Conservation (phyloP, 2,888 invertebrate species). For the Stenichneumon culpator region DNA sequence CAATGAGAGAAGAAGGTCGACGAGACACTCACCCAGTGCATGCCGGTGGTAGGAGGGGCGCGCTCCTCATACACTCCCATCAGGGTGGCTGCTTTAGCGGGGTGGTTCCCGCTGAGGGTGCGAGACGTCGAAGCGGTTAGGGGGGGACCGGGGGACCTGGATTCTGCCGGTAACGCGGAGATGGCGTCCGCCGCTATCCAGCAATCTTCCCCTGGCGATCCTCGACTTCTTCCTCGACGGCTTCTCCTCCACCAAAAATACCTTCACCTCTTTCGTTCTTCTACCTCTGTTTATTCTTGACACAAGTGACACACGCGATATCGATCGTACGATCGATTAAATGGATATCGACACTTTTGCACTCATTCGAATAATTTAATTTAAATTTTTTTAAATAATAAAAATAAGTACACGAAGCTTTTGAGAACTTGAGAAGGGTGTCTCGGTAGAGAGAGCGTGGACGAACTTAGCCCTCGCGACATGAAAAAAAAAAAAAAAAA, state of each 20-base stretch:
- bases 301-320: conserved; percentile 44
- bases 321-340: conserved; percentile 35
- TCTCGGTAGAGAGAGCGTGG: background rate
- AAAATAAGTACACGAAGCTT: background rate
- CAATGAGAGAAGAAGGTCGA: conserved; percentile 49
- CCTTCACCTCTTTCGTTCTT: conserved; percentile 25
- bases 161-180: conserved; percentile 84
- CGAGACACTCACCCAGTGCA: conserved; percentile 93
- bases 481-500: background rate
- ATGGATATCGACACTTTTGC: conserved; percentile 46
- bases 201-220: conserved; percentile 71
- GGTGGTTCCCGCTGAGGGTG: conserved; percentile 83
- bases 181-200: conserved; percentile 84
- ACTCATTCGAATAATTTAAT: conserved; percentile 37
- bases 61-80: conserved; percentile 97
- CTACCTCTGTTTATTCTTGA: conserved; percentile 24
- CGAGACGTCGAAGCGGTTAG: conserved; percentile 81
- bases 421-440: background rate
- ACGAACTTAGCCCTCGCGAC: background rate
- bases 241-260: conserved; percentile 43
- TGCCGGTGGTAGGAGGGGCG: conserved; percentile 92
- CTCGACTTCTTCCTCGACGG: conserved; percentile 64
- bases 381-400: no score
- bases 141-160: conserved; percentile 86
- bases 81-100: conserved; percentile 87